These are phyloP conservation scores for Enteromius radiatus DNA, from an alignment of 2,797 vertebrate species.

Conservation along the genomic window DNA sequence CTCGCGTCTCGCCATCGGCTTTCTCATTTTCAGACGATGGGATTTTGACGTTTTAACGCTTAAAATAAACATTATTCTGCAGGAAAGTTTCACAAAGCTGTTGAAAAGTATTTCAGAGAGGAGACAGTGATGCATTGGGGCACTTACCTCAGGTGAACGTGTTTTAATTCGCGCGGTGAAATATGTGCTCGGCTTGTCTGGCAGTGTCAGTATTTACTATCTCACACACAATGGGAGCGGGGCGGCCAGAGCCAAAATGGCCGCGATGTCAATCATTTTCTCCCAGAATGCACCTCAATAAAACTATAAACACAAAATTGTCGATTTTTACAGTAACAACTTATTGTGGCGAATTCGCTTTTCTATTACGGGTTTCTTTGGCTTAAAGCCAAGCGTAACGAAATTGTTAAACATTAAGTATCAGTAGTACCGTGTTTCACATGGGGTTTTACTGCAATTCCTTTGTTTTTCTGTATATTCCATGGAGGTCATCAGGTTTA, in stretches of 20 bases:
- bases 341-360: not conserved
- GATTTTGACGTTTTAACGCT: conserved; percentile 60
- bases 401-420: too few relatives aligned
- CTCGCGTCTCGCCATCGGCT: conserved; percentile 64
- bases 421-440: not conserved
- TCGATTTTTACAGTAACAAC: not conserved
- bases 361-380: not conserved
- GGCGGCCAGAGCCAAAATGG: conserved; percentile 79
- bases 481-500: conserved; percentile 29
- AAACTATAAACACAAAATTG: conserved; percentile 68
- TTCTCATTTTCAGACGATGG: conserved; percentile 62
- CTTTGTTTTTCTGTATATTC: conserved; percentile 15
- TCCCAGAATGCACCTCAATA: conserved; percentile 78
- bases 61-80: conserved; percentile 52
- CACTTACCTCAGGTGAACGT: conserved; percentile 73
- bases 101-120: not conserved
- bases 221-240: conserved; percentile 82
- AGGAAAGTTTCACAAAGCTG: conserved; percentile 55
- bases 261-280: conserved; percentile 78
- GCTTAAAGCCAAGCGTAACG: not conserved
- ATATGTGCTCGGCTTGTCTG: conserved; percentile 75
- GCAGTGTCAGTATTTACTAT: conserved; percentile 83
- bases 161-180: conserved; percentile 62
- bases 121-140: conserved; percentile 32
- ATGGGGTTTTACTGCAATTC: not conserved